Evolutionary conservation across 2,113 vertebrate genomes (phyloP).

Genomic region (Pristiophorus japonicus): DNA sequence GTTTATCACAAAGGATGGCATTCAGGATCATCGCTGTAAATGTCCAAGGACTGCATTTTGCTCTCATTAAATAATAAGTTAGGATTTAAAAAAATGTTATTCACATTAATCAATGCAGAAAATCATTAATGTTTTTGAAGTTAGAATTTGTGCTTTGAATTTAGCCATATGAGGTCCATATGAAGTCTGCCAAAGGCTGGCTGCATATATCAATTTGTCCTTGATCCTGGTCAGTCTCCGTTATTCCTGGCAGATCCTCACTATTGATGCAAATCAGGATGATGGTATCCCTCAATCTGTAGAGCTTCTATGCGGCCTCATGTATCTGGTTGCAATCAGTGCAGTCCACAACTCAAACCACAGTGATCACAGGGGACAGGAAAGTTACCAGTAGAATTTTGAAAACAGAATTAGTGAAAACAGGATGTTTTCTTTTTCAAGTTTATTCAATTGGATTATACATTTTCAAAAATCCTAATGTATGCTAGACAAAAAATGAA

Average conservation of each 20-base stretch:
- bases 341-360: background rate
- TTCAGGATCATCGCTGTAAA: slow-evolving; percentile 3
- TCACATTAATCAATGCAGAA: background rate
- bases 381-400: background rate
- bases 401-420: background rate
- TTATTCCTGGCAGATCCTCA: background rate
- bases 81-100: background rate
- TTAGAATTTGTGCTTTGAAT: background rate
- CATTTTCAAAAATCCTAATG: background rate
- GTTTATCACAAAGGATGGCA: background rate
- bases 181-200: background rate
- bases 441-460: background rate
- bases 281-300: background rate
- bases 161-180: background rate
- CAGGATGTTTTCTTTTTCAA: background rate
- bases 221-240: background rate
- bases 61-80: background rate
- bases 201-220: background rate
- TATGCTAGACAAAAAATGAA: background rate
- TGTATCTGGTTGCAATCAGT: background rate
- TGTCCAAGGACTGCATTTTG: background rate
- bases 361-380: background rate
- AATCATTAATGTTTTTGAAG: background rate
- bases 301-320: background rate
- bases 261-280: background rate